Conservation (phyloP, 1,140 invertebrate species). For the Colletes latitarsis region DNA sequence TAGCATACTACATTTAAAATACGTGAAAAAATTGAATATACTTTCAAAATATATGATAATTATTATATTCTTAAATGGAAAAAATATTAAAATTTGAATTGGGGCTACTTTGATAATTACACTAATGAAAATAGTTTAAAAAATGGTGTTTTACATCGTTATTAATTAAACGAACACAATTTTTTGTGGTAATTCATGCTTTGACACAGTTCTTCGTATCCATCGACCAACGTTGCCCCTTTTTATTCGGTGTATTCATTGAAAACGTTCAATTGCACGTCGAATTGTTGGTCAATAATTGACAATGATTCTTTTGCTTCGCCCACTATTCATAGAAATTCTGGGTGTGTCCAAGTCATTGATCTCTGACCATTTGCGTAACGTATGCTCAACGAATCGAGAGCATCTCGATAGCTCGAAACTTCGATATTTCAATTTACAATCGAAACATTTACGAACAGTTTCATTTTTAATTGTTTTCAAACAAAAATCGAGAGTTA, state of each 20-base stretch:
- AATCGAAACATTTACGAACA: background rate
- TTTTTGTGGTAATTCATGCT: no score
- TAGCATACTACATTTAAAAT: no score
- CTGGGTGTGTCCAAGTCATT: slow-evolving; percentile 47
- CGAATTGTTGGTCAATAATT: background rate
- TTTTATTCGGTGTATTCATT: background rate
- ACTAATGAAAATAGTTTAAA: no score
- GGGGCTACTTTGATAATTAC: no score
- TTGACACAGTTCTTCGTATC: background rate
- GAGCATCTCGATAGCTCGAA: slow-evolving; percentile 19
- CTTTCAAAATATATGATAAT: no score
- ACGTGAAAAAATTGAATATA: no score
- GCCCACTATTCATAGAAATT: slow-evolving; percentile 37
- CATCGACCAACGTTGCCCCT: background rate
- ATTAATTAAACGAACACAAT: no score
- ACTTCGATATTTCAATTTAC: background rate
- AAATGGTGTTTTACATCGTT: no score
- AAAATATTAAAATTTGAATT: no score
- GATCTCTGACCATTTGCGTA: slow-evolving; percentile 54
- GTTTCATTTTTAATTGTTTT: background rate
- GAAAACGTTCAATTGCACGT: background rate
- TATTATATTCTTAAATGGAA: no score
- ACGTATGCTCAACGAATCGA: slow-evolving; percentile 30
- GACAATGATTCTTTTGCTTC: slow-evolving; percentile 22
- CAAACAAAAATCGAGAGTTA: no score